These are phyloP conservation scores for Gymnothorax javanicus DNA, from an alignment of 2,797 vertebrate species.

Conservation along the genomic window DNA sequence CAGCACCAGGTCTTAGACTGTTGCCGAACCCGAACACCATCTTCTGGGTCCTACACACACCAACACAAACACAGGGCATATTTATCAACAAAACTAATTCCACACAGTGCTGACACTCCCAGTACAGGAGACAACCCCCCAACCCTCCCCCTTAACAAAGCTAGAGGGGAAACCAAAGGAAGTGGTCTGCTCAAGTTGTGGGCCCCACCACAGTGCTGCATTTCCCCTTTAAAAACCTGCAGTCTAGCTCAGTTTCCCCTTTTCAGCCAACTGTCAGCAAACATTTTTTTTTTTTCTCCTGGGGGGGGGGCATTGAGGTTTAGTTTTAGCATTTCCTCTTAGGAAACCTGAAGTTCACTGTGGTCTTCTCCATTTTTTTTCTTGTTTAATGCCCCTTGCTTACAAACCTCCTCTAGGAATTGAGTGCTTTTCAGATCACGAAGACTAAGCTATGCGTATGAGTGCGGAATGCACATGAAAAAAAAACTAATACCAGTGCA, in stretches of 20 bases:
- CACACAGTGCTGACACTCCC: background rate
- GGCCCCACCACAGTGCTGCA: background rate
- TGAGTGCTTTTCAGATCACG: background rate
- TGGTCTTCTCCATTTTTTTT: background rate
- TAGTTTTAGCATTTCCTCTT: background rate
- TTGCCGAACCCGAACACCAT: conserved; percentile 69
- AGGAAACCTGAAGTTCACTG: background rate
- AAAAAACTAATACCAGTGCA: background rate
- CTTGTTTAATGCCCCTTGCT: background rate
- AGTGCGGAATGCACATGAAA: background rate
- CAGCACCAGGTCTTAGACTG: conserved; percentile 93
- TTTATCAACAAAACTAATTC: background rate
- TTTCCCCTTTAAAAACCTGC: background rate
- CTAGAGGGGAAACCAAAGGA: background rate
- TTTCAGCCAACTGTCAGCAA: background rate
- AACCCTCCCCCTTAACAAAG: too few species aligned
- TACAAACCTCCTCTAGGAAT: background rate
- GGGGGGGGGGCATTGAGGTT: background rate
- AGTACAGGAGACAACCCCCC: too few species aligned
- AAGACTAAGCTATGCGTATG: background rate
- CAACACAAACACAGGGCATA: background rate
- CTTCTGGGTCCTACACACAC: conserved; percentile 80
- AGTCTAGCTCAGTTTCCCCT: background rate
- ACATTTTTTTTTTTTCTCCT: background rate
- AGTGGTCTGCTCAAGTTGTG: background rate